Evolutionary conservation across 2,113 vertebrate species (phyloP).

Genomic region (Rhinolophus ferrumequinum): DNA sequence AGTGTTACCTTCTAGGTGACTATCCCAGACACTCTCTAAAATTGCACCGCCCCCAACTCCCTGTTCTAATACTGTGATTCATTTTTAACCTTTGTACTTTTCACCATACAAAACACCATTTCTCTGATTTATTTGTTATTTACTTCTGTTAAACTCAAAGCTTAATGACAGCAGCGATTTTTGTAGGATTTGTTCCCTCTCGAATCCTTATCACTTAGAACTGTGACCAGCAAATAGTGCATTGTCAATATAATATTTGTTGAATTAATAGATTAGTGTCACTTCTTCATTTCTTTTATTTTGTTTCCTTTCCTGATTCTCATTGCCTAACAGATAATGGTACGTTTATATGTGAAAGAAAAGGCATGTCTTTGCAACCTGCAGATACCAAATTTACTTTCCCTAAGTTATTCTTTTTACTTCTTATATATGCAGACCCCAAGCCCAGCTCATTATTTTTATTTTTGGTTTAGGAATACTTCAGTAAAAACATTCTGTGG

Average conservation of each 20-base stretch:
- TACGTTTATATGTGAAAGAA: not conserved
- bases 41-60: not conserved
- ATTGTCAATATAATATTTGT: not conserved
- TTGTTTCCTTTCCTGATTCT: not conserved
- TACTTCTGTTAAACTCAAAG: not conserved
- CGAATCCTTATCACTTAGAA: not conserved
- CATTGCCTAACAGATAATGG: not conserved
- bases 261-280: not conserved
- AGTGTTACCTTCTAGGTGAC: not conserved
- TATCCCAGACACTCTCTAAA: not conserved
- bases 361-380: not conserved
- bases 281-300: conserved; percentile 12
- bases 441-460: not conserved
- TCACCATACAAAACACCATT: not conserved
- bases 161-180: not conserved
- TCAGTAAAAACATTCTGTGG: not conserved
- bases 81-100: conserved; percentile 22
- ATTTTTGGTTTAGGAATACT: not conserved
- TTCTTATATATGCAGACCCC: not conserved
- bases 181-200: not conserved
- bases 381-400: not conserved
- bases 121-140: not conserved
- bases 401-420: not conserved
- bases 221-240: not conserved
- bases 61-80: not conserved